These are phyloP conservation scores for Cartodere bifasciata DNA, from an alignment of 2,888 invertebrate species.

Conservation along the genomic window DNA sequence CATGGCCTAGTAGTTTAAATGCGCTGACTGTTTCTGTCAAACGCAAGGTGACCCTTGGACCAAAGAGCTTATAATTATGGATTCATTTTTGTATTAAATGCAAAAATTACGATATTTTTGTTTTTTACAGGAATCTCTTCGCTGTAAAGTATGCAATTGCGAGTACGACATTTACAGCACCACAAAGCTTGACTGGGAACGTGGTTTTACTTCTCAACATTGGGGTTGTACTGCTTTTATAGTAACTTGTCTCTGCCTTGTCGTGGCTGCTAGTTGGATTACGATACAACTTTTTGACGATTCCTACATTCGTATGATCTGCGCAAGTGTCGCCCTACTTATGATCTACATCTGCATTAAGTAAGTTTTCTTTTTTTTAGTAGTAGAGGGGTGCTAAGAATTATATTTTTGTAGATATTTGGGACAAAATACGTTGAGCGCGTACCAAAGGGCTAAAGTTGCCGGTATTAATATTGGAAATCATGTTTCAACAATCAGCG, in stretches of 20 bases:
- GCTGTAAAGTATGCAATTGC: slow-evolving; percentile 77
- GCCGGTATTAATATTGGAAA: slow-evolving; percentile 65
- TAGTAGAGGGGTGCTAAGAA: background rate
- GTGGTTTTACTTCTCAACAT: slow-evolving; percentile 69
- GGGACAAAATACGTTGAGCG: slow-evolving; percentile 75
- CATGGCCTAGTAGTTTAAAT: too few relatives aligned
- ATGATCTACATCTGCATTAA: slow-evolving; percentile 75
- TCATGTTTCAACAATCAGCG: slow-evolving; percentile 42
- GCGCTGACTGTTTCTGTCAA: too few relatives aligned
- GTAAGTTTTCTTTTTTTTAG: slow-evolving; percentile 38
- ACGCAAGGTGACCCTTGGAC: too few relatives aligned
- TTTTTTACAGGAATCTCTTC: slow-evolving; percentile 24
- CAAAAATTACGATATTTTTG: slow-evolving; percentile 2
- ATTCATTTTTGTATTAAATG: too few relatives aligned
- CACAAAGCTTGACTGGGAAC: slow-evolving; percentile 70
- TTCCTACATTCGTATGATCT: slow-evolving; percentile 64
- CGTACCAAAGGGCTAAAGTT: slow-evolving; percentile 84
- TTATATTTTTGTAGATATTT: slow-evolving; percentile 52
- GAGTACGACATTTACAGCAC: slow-evolving; percentile 69
- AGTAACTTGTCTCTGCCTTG: slow-evolving; percentile 65
- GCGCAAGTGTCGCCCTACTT: slow-evolving; percentile 69
- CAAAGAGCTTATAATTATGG: too few relatives aligned
- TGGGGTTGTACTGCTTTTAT: slow-evolving; percentile 74
- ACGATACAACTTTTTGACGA: slow-evolving; percentile 65
- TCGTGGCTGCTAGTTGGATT: slow-evolving; percentile 68